Evolutionary conservation across 2,113 vertebrate species (phyloP).

Genomic region (Eptesicus fuscus): DNA sequence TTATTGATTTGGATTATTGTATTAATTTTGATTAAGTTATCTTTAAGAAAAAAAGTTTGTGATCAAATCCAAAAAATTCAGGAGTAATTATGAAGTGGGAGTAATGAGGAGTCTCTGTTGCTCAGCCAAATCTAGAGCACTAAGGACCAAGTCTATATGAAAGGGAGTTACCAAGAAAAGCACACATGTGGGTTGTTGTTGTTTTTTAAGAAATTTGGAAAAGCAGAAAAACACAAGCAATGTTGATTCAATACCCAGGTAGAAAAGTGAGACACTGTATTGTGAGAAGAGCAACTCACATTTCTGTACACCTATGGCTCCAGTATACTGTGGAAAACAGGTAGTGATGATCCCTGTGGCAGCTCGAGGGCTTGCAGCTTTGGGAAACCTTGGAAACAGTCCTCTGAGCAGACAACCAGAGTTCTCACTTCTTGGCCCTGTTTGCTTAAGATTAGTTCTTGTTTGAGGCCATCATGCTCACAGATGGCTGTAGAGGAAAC

Average conservation of each 20-base stretch:
- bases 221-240: neutral
- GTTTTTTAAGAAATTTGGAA: neutral
- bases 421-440: neutral
- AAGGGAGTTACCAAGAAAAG: neutral
- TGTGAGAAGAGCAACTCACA: neutral
- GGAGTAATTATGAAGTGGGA: neutral
- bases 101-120: neutral
- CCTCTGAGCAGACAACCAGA: neutral
- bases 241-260: neutral
- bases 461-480: neutral
- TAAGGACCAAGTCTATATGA: neutral
- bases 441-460: neutral
- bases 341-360: neutral
- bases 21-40: neutral
- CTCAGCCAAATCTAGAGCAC: neutral
- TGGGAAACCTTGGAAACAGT: neutral
- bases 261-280: neutral
- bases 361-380: neutral
- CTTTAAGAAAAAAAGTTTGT: neutral
- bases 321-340: accelerated
- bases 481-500: neutral
- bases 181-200: neutral
- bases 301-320: neutral
- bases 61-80: neutral
- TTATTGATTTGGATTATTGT: neutral